These are phyloP conservation scores for Leptinotarsa rubiginosa DNA, from an alignment of 2,888 invertebrate species.

Conservation along the genomic window DNA sequence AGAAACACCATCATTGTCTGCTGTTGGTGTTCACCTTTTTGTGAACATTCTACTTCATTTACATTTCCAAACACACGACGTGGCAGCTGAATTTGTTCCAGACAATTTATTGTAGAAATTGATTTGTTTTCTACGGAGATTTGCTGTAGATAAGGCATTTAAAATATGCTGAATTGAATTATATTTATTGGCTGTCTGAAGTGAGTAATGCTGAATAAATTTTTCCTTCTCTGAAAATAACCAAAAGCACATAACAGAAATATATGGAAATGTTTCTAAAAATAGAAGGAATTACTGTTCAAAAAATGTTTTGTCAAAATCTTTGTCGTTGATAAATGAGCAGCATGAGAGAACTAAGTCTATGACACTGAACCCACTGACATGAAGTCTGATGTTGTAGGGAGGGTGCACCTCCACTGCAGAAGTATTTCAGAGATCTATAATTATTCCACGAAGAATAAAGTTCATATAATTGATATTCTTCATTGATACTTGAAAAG, in stretches of 20 bases:
- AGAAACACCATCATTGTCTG: slow-evolving; percentile 47
- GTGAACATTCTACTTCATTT: slow-evolving; percentile 32
- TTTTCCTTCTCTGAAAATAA: slow-evolving; percentile 7
- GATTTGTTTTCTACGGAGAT: slow-evolving; percentile 43
- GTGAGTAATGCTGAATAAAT: slow-evolving; percentile 2
- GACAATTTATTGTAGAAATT: slow-evolving; percentile 43
- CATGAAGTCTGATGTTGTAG: too few relatives aligned
- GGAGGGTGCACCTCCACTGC: too few relatives aligned
- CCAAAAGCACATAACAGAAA: not conserved
- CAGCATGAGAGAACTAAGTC: too few relatives aligned
- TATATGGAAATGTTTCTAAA: not conserved
- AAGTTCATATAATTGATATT: too few relatives aligned
- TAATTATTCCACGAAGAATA: too few relatives aligned
- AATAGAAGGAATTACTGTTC: not conserved
- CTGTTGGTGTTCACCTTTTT: slow-evolving; percentile 43
- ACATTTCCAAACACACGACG: slow-evolving; percentile 37
- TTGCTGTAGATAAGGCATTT: slow-evolving; percentile 28
- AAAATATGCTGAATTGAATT: slow-evolving; percentile 33
- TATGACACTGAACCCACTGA: too few relatives aligned
- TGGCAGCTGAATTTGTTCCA: slow-evolving; percentile 43
- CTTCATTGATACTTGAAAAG: too few relatives aligned
- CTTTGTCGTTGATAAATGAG: too few relatives aligned
- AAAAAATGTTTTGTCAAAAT: too few relatives aligned
- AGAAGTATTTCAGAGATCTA: too few relatives aligned
- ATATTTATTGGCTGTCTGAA: slow-evolving; percentile 28